Evolutionary conservation across 2,888 invertebrate genomes (phyloP).

Genomic region (Leptothorax acervorum): DNA sequence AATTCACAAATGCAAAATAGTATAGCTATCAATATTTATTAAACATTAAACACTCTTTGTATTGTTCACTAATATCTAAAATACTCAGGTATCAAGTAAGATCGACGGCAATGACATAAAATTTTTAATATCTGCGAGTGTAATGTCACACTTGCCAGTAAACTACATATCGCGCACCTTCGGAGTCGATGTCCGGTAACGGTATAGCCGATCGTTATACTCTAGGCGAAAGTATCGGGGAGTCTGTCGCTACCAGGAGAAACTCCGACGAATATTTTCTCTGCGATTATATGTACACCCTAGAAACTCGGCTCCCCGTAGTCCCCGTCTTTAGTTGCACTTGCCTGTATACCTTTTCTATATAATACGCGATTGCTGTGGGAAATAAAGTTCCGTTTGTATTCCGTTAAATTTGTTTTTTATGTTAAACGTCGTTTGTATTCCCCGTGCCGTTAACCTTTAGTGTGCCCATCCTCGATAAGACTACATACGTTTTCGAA

Average conservation of each 20-base stretch:
- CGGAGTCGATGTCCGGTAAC: constrained; percentile 62
- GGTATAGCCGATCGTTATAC: constrained; percentile 60
- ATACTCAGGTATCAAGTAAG: not conserved
- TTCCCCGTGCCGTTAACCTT: not conserved
- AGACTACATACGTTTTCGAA: not conserved
- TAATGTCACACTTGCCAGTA: constrained; percentile 11
- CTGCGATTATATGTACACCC: constrained; percentile 50
- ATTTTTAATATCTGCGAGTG: not conserved
- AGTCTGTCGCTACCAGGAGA: constrained; percentile 73
- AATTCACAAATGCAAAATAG: not conserved
- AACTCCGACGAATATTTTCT: constrained; percentile 71
- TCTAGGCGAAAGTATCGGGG: constrained; percentile 70
- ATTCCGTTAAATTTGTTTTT: not conserved
- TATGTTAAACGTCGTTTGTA: not conserved
- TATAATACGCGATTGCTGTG: not conserved
- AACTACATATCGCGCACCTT: constrained; percentile 27
- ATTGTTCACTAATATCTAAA: not conserved
- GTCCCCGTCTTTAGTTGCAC: constrained; percentile 5
- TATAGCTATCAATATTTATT: not conserved
- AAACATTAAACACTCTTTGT: not conserved
- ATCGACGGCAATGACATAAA: not conserved
- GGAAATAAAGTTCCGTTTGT: not conserved
- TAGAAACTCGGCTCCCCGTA: constrained; percentile 50
- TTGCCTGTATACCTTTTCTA: not conserved
- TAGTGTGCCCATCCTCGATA: not conserved